Evolutionary conservation across 2,888 invertebrate species (phyloP), one percentile per base, ranked within the genome.

Genomic region (Pherbina coryleti): DNA sequence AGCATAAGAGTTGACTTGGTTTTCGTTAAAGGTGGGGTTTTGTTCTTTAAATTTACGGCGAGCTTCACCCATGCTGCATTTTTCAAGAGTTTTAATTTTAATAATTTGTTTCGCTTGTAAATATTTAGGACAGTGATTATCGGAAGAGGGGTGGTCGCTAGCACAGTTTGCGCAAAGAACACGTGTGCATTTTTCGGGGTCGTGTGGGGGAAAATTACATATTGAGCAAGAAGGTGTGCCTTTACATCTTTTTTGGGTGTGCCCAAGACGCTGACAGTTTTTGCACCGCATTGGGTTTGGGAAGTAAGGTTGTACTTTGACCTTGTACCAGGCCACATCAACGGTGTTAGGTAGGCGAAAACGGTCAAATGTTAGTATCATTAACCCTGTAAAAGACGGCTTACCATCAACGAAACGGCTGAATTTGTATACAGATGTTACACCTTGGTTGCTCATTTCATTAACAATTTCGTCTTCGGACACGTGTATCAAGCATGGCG

Each of bases 281-380:
- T 77, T 75, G n/a, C 77, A 77, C 3, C 67, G 72, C 77, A 77
- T 72, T 5, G 79, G 66, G 28, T 79, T 79, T 1, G 55, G 17
- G 14, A 55, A 22, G 3, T 55, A 55, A n/a, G 55, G 55, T 55
- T 55, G 55, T 22, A 55, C 78, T 69, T 73, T 74, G 4, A 75
- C 55, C 37, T 70, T 78, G 19, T 75, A 69, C 75, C 75, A 78
- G 3, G 78, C 57, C 14, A 78, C 44, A 22, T 78, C 75, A 3
- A 78, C 7, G 22, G n/a, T 22, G 22, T n/a, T 55, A 8, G 19
- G 55, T 55, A 55, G 22, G n/a, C 55, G 19, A 22, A 22, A 55
- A 8, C n/a, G 55, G 55, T 55, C 55, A n/a, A 55, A 55, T 8
- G 55, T 55, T 1, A 55, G 19, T 1, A 55, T 22, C 8, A 55